Base-by-base conservation (phyloP, 2,113 vertebrate species). In the Bucco capensis region DNA sequence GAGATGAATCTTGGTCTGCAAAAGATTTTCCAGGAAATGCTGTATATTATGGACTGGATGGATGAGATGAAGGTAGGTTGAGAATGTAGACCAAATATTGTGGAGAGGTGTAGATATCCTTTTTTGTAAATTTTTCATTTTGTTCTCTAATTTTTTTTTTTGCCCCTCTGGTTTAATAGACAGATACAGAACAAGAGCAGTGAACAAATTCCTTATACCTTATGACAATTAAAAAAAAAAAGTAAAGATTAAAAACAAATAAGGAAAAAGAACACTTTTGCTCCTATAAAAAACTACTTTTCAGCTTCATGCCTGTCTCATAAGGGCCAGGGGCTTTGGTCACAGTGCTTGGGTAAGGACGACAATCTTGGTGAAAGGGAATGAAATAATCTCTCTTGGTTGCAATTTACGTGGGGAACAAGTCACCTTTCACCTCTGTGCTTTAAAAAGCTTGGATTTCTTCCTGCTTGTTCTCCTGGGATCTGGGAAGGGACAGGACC, bases 31-130 rank as follows among this genome's bases (percentile, higher is more conserved):
- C 99, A 99, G 97, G 99, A 99, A 94, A 99, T 99, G 99, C 98
- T 99, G 4, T 97, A 99, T 97, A 99, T 99, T 92, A 99, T 99
- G 99, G 99, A 99, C 97, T 99, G 99, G 99, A 99, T 99, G 99
- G 99, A 99, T 3, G 99, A 99, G 96, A 99, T 99, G 98, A 99
- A 99, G 98, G 99, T 99, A 92, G 65, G 57, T 30, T 70, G 38
- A 79, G 74, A 77, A 46, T 0, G 0, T 11, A 28, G 64, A 25
- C 18, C n/a, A 50, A 46, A 21, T 38, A 31, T 18, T 78, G 30
- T 42, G 47, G 28, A 86, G 67, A 67, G 28, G 11, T 13, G 33
- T 18, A 30, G 0, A 0, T 70, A 13, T 38, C 40, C 35, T 56
- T 57, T 58, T 51, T 28, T 37, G 30, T 51, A 35, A 19, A 15